Percentiles rank a stretch among this genome's conserved stretches.
phyloP scores from a whole-genome alignment of 2,797 vertebrate species.

The Danio tinwini region DNA sequence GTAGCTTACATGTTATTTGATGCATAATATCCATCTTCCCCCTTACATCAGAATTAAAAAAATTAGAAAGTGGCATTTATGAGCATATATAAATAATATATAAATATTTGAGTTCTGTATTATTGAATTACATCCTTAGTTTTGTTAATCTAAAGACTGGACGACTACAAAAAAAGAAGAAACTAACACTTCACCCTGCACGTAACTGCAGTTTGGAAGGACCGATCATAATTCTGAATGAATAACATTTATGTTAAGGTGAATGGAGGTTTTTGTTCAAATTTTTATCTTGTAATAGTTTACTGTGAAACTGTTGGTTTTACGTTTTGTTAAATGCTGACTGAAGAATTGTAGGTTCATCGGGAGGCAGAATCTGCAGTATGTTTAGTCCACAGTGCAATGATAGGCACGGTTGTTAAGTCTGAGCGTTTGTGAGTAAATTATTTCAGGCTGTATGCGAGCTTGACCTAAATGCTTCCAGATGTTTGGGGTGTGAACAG shows the following conservation, averaged over 20 bases:
- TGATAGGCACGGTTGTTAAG: not conserved
- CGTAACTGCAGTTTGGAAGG: too few species aligned
- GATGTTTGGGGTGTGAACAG: conserved; percentile 9
- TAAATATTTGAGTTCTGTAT: not conserved
- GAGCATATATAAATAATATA: too few species aligned
- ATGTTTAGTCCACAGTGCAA: not conserved
- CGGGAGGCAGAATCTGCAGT: not conserved
- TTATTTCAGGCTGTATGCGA: not conserved
- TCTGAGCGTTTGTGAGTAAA: conserved; percentile 3
- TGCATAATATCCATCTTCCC: not conserved
- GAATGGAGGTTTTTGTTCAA: not conserved
- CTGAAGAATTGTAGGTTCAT: not conserved
- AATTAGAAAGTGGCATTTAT: not conserved
- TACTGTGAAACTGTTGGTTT: not conserved
- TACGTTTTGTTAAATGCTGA: not conserved
- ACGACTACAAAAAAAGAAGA: too few species aligned
- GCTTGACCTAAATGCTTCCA: conserved; percentile 8
- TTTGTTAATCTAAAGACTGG: not conserved
- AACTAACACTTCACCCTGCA: too few species aligned
- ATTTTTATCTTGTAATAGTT: not conserved
- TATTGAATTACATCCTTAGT: not conserved
- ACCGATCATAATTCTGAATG: not conserved
- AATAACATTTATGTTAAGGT: not conserved
- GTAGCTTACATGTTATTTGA: not conserved
- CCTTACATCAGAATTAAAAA: not conserved